Evolutionary conservation across 2,888 invertebrate species (phyloP), one percentile per base, ranked within the genome.

Genomic region (Dicroscelio sp.): DNA sequence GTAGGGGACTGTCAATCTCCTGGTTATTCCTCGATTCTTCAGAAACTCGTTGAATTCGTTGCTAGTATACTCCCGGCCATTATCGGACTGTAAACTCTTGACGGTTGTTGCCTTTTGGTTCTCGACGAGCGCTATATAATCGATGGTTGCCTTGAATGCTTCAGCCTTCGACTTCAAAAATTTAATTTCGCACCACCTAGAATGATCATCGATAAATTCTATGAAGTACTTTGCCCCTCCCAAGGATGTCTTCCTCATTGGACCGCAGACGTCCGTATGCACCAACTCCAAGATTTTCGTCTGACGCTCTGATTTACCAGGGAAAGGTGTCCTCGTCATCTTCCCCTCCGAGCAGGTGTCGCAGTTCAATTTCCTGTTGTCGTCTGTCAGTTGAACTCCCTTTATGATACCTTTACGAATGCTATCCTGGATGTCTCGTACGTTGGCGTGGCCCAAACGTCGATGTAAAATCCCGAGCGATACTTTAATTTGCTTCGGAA

Each of bases 71-170:
- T 76, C 67, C 0, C 65, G 31, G 30, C 84, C 84, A 25, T 85
- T 85, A 63, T 84, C 75, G 6, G 84, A 65, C 31, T 92, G 93
- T 2, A 94, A 55, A 31, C 23, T 76, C 69, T 94, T 93, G 2
- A 94, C 88, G 60, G 69, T 33, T 90, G 25, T 88, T 2, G 14
- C 55, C n/a, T 48, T 67, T 23, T 67, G 52, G 14, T 67, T 80
- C 23, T 80, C 67, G 63, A 80, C 55, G 23, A 80, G n/a, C 1
- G 48, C 12, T 0, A 67, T 67, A 20, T 33, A 80, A 14, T 35
- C 35, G 4, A 23, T 67, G 1, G 55, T 67, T 0, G 48, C 79
- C 20, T 25, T 30, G 31, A 52, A 63, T 2, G 30, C 63, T 5
- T 79, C 79, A 1, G 63, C 30, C 27, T 79, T 65, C 0, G 79